Conservation (phyloP, 2,113 vertebrate species). For the Neoarius graeffei region DNA sequence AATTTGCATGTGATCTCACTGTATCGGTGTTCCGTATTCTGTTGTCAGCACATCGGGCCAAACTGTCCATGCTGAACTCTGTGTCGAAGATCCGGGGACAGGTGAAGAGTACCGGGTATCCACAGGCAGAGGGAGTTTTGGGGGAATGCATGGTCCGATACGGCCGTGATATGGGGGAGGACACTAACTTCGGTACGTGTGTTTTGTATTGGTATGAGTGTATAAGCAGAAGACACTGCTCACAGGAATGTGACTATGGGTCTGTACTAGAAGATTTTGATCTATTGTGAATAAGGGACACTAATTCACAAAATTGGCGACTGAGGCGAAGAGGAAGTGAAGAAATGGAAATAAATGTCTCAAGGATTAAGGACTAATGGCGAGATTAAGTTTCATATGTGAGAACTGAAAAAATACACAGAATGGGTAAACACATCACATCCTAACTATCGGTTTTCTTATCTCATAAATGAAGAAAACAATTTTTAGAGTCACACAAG, state of each 20-base stretch:
- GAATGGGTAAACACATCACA: not conserved
- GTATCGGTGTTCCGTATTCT: not conserved
- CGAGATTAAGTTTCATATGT: not conserved
- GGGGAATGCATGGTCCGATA: conserved; percentile 93
- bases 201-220: not conserved
- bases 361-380: not conserved
- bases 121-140: conserved; percentile 89
- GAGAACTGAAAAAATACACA: not conserved
- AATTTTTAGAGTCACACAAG: not conserved
- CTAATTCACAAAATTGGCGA: not conserved
- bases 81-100: conserved; percentile 96
- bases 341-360: not conserved
- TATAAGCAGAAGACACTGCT: not conserved
- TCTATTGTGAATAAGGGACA: not conserved
- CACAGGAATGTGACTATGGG: not conserved
- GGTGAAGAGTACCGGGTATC: conserved; percentile 89
- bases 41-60: conserved; percentile 83
- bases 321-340: not conserved
- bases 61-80: conserved; percentile 90
- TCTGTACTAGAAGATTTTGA: not conserved
- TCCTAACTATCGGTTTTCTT: not conserved
- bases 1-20: not conserved
- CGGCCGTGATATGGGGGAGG: conserved; percentile 85
- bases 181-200: conserved; percentile 82
- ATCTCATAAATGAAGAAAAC: not conserved